Evolutionary conservation across 2,113 vertebrate species (phyloP).

Genomic region (Triplophysa tibetana): DNA sequence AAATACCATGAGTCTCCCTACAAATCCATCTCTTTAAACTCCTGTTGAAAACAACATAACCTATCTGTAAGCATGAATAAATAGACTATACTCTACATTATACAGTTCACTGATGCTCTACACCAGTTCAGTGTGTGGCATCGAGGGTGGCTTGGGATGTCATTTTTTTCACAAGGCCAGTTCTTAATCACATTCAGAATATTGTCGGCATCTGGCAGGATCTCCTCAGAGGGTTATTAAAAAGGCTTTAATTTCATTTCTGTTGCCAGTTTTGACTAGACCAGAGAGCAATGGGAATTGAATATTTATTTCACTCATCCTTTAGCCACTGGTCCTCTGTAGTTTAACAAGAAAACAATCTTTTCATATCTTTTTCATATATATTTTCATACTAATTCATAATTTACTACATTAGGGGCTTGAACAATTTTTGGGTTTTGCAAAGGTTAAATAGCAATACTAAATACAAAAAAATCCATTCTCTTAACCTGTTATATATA

Average conservation of each 20-base stretch:
- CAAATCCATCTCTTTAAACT: background rate
- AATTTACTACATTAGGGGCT: no score
- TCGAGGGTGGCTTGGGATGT: slow-evolving; percentile 2
- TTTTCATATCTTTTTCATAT: no score
- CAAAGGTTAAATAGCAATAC: no score
- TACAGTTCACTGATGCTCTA: background rate
- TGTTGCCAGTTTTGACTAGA: slow-evolving; percentile 22
- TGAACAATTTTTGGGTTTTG: no score
- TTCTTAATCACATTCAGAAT: slow-evolving; percentile 27
- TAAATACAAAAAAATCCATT: no score
- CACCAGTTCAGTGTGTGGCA: background rate
- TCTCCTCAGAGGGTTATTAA: slow-evolving; percentile 38
- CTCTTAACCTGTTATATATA: no score
- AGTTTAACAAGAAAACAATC: no score
- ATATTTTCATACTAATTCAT: no score
- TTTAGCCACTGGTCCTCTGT: background rate
- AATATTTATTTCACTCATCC: background rate
- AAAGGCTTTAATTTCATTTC: slow-evolving; percentile 42
- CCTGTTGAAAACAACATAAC: background rate
- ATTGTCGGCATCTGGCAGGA: slow-evolving; percentile 27
- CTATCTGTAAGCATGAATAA: no score
- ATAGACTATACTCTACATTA: background rate
- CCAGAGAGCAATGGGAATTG: slow-evolving; percentile 25
- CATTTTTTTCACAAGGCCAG: slow-evolving; percentile 23
- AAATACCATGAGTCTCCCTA: background rate